A percentile compares a stretch with the other conserved stretches of the same genome.
These are phyloP conservation scores for Porphyrio hochstetteri DNA, from an alignment of 2,113 vertebrate genomes.

Conservation along the genomic window DNA sequence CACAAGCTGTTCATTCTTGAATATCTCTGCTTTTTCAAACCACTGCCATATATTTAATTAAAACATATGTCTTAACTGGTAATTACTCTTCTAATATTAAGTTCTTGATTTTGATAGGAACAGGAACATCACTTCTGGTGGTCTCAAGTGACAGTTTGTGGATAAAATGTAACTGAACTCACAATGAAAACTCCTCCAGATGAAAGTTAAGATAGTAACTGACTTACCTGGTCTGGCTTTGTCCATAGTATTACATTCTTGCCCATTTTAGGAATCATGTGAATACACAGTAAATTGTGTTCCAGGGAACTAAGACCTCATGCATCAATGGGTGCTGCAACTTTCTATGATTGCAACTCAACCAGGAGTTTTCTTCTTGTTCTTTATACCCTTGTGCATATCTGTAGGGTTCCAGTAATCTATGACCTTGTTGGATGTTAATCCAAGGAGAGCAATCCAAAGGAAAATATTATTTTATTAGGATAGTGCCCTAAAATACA, in stretches of 20 bases:
- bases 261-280: neutral
- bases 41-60: neutral
- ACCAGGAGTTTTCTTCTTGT: neutral
- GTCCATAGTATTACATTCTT: neutral
- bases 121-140: neutral
- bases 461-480: neutral
- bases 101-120: neutral
- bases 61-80: neutral
- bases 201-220: neutral
- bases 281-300: neutral
- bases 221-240: neutral
- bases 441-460: constrained; percentile 12
- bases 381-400: neutral
- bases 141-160: neutral
- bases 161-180: neutral
- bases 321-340: neutral
- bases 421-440: neutral
- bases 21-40: neutral
- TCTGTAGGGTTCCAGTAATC: neutral
- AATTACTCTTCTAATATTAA: neutral
- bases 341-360: neutral
- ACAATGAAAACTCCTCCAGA: neutral
- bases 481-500: neutral
- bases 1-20: neutral
- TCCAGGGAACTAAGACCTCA: neutral